Evolutionary conservation across 2,797 vertebrate genomes (phyloP).

Genomic region (Bovichtus diacanthus): DNA sequence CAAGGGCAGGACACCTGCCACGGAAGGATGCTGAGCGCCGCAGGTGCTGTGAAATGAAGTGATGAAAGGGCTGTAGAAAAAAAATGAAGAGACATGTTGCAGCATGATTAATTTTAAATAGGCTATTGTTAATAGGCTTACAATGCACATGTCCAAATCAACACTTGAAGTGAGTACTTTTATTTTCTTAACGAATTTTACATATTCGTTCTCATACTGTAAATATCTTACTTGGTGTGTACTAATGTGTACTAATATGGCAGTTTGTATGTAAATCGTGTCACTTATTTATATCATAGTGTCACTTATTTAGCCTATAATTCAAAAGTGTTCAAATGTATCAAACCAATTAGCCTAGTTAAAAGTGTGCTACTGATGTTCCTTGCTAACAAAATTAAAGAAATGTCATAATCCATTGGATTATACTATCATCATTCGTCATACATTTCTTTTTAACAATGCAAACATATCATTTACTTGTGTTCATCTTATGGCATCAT

Average conservation of each 20-base stretch:
- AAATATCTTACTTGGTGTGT: neutral
- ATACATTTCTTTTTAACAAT: neutral
- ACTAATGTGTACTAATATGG: neutral
- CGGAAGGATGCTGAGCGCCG: conserved; percentile 76
- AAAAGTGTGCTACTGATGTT: neutral
- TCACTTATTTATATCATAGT: neutral
- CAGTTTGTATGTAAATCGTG: neutral
- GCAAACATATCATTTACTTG: neutral
- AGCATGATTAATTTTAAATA: neutral
- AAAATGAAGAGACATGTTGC: neutral
- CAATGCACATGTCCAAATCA: neutral
- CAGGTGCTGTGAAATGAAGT: conserved; percentile 48
- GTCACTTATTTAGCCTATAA: neutral
- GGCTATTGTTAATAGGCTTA: no score
- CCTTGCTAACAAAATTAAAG: neutral
- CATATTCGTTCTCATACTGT: neutral
- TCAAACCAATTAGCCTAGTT: neutral
- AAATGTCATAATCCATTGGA: neutral
- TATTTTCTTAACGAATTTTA: neutral
- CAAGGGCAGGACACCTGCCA: conserved; percentile 77
- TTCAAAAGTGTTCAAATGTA: neutral
- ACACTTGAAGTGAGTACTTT: neutral
- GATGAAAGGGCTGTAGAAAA: conserved; percentile 4
- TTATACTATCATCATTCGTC: no score
- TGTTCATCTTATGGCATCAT: neutral